phyloP scores from a whole-genome alignment of 2,113 vertebrate genomes.

The Lonchura striata region DNA sequence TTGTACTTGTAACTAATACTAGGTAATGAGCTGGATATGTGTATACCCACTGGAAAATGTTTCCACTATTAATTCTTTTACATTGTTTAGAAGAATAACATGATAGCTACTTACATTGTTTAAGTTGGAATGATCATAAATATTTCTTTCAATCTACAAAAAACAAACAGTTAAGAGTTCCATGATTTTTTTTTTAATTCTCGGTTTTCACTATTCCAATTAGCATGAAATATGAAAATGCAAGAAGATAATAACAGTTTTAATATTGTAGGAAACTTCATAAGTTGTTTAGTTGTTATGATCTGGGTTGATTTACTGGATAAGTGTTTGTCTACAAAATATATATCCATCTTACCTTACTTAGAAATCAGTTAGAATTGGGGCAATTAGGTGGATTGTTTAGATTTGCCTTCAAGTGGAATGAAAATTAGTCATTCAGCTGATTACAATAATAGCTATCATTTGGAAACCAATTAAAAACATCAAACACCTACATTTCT shows the following conservation, averaged over 20 bases:
- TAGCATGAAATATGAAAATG: background rate
- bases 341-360: background rate
- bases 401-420: slow-evolving; percentile 4
- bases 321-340: background rate
- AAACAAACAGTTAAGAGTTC: background rate
- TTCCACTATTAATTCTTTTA: background rate
- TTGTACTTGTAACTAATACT: background rate
- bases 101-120: rapidly evolving
- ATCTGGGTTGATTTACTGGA: rapidly evolving
- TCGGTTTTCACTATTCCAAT: background rate
- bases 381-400: slow-evolving; percentile 32
- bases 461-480: slow-evolving; percentile 34
- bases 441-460: slow-evolving; percentile 31
- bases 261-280: background rate
- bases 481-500: slow-evolving; percentile 2
- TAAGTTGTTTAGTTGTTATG: background rate
- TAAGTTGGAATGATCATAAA: background rate
- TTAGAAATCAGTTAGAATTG: background rate
- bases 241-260: background rate
- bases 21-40: background rate
- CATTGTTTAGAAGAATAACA: background rate
- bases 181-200: background rate
- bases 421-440: slow-evolving; percentile 1
- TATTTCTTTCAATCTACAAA: background rate
- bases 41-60: background rate